A percentile compares a stretch with the other conserved stretches of the same genome.
These are phyloP conservation scores for Apogon hyalosoma DNA, from an alignment of 2,797 vertebrate genomes.

Conservation along the genomic window DNA sequence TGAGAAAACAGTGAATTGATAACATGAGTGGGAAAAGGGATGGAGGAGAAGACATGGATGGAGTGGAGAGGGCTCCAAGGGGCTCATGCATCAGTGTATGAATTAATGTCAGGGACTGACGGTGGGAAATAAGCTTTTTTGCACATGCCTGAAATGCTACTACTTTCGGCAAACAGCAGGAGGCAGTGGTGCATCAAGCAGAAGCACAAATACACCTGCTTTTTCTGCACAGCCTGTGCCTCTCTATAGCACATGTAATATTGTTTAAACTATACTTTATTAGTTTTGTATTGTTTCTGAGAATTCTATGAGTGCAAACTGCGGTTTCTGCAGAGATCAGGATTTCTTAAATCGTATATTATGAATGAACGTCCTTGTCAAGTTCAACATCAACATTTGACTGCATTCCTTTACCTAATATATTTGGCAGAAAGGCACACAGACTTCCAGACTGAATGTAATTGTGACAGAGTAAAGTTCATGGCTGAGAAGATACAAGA, in stretches of 20 bases:
- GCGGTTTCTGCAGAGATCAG: background rate
- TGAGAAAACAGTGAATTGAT: constrained; percentile 78
- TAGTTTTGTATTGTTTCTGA: constrained; percentile 3
- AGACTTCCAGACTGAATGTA: constrained; percentile 49
- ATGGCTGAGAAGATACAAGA: constrained; percentile 71
- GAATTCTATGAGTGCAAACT: constrained; percentile 6
- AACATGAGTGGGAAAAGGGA: constrained; percentile 58
- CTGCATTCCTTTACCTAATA: constrained; percentile 49
- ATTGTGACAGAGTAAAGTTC: constrained; percentile 70
- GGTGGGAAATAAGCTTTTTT: constrained; percentile 34
- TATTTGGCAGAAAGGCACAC: constrained; percentile 51
- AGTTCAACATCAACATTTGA: constrained; percentile 34
- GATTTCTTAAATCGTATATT: background rate
- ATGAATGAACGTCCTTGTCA: constrained; percentile 17
- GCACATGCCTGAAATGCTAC: constrained; percentile 20
- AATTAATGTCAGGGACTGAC: constrained; percentile 62
- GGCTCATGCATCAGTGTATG: constrained; percentile 58
- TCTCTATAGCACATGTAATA: background rate
- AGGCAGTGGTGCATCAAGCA: constrained; percentile 67
- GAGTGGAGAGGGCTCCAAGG: constrained; percentile 59
- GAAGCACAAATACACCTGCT: constrained; percentile 19
- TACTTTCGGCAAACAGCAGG: constrained; percentile 65
- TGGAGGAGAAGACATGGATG: constrained; percentile 44
- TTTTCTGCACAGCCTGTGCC: background rate
- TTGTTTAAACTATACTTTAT: too few species aligned